Conservation (phyloP, 2,888 invertebrate species). For the Pyrocoelia pectoralis region DNA sequence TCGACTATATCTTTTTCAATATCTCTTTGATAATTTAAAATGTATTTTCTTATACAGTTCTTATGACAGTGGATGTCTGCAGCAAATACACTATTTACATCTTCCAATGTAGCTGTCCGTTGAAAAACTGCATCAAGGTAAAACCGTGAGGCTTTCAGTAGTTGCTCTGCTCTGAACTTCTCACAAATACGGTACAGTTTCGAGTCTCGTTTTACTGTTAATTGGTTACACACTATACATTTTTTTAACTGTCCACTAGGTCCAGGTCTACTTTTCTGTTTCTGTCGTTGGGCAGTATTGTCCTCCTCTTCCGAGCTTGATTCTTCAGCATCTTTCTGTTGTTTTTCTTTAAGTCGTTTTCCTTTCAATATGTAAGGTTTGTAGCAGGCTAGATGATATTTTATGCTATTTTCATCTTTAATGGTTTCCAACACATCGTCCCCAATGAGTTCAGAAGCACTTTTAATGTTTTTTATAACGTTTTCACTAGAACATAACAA, state of each 20-base stretch:
- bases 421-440: conserved; percentile 6
- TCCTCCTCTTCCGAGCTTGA: too few relatives aligned
- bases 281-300: too few relatives aligned
- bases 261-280: not conserved
- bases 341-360: too few relatives aligned
- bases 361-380: not conserved
- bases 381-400: conserved; percentile 8
- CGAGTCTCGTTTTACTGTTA: conserved; percentile 4
- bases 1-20: not conserved
- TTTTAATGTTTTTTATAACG: conserved; percentile 8
- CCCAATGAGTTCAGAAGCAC: conserved; percentile 2
- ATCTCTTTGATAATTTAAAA: conserved; percentile 14
- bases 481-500: conserved; percentile 11
- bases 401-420: conserved; percentile 12
- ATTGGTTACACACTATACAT: conserved; percentile 6
- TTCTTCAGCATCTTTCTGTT: conserved; percentile 10
- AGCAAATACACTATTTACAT: conserved; percentile 9
- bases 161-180: conserved; percentile 10
- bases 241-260: not conserved
- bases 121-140: conserved; percentile 14
- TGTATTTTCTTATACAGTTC: conserved; percentile 11
- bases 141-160: conserved; percentile 16
- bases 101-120: conserved; percentile 6
- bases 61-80: conserved; percentile 10
- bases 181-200: conserved; percentile 12